These are phyloP conservation scores for Mormyrus iriodes DNA, from an alignment of 2,113 vertebrate species.

Conservation along the genomic window DNA sequence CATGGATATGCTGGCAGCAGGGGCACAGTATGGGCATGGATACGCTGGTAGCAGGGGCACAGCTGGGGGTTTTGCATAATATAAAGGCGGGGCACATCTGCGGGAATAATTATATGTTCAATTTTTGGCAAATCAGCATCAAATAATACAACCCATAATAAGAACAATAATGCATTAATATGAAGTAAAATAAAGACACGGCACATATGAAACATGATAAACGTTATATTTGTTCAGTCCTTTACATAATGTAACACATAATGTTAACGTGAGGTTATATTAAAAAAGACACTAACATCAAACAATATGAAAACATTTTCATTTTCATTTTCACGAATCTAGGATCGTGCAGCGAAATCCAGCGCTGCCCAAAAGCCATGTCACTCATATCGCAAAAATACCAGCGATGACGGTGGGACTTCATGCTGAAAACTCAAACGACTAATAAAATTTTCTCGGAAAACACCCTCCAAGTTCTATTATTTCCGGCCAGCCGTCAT, in stretches of 20 bases:
- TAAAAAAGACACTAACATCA: background rate
- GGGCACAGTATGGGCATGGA: background rate
- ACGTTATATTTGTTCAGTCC: background rate
- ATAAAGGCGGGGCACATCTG: background rate
- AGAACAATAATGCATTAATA: background rate
- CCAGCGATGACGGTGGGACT: background rate
- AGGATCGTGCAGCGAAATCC: background rate
- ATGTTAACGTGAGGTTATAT: background rate
- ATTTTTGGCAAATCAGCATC: background rate
- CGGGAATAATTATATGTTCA: background rate
- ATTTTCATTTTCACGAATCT: background rate
- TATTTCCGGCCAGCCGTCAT: slow-evolving; percentile 84
- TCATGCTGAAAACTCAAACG: background rate
- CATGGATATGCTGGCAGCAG: background rate
- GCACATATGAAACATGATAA: background rate
- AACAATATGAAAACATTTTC: background rate
- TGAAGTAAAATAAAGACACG: background rate
- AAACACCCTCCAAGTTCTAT: slow-evolving; percentile 80
- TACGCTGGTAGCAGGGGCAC: background rate
- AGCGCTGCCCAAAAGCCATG: background rate
- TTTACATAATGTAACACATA: background rate
- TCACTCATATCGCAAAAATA: background rate
- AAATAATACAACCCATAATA: background rate
- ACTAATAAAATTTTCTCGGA: slow-evolving; percentile 58
- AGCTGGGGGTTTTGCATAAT: background rate